Conservation (phyloP, 2,797 vertebrate species). For the Spinus pinus region DNA sequence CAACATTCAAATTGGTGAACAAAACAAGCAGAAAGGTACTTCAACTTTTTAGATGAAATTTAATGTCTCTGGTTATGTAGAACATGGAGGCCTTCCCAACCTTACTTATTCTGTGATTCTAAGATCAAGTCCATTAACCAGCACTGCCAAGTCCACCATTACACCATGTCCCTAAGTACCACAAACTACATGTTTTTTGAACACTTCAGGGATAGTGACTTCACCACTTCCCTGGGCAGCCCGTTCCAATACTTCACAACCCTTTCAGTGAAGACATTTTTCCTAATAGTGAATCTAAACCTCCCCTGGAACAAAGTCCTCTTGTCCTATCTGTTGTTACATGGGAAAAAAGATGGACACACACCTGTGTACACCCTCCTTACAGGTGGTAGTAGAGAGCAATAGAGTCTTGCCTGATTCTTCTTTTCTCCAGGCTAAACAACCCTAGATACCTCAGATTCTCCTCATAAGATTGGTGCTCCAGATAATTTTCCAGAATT, state of each 20-base stretch:
- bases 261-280: not conserved
- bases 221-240: not conserved
- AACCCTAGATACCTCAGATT: not conserved
- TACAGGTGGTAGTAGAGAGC: not conserved
- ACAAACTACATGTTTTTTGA: not conserved
- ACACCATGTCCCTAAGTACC: too few relatives aligned
- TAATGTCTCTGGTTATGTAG: not conserved
- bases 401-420: not conserved
- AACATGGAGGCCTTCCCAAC: not conserved
- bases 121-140: not conserved
- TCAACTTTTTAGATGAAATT: not conserved
- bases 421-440: not conserved
- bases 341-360: not conserved
- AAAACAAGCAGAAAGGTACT: not conserved
- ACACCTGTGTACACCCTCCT: not conserved
- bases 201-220: not conserved
- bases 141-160: not conserved
- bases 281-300: not conserved
- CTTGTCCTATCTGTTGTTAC: not conserved
- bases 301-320: accelerated
- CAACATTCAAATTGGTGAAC: not conserved
- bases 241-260: not conserved
- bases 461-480: not conserved
- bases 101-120: not conserved
- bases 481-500: not conserved